Percentiles rank a stretch among this genome's conserved stretches.
phyloP scores from a whole-genome alignment of 2,888 invertebrate genomes.

The Carcina quercana region DNA sequence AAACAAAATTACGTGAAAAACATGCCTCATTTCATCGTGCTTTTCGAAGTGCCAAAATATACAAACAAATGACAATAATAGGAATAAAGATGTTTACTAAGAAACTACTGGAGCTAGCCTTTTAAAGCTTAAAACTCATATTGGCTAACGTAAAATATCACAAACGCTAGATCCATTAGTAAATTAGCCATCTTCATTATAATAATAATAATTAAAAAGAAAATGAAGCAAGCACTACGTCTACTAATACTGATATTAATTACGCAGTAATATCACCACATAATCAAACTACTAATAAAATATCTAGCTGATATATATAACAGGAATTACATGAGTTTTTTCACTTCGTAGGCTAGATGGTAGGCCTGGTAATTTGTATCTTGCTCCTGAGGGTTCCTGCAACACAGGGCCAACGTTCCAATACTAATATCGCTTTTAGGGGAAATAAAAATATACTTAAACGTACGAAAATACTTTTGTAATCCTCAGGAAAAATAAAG shows the following conservation, averaged over 20 bases:
- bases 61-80: no score
- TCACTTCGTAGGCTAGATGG: constrained; percentile 99
- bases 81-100: no score
- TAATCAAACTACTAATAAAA: constrained; percentile 40
- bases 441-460: constrained; percentile 16
- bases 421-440: constrained; percentile 30
- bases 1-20: no score
- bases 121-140: no score
- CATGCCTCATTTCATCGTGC: no score
- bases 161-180: no score
- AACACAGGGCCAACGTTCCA: constrained; percentile 80
- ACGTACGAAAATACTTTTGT: constrained; percentile 16
- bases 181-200: no score
- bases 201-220: no score
- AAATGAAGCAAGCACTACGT: constrained; percentile 40
- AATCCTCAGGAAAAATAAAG: background rate
- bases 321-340: constrained; percentile 97
- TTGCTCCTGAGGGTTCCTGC: constrained; percentile 90
- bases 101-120: no score
- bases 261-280: constrained; percentile 3
- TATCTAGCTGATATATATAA: constrained; percentile 62
- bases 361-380: constrained; percentile 97
- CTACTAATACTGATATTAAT: constrained; percentile 21
- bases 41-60: no score
- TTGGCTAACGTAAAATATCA: no score